Evolutionary conservation across 2,797 vertebrate genomes (phyloP), one percentile per base, ranked within the genome.

Genomic region (Acrossocheilus fasciatus): DNA sequence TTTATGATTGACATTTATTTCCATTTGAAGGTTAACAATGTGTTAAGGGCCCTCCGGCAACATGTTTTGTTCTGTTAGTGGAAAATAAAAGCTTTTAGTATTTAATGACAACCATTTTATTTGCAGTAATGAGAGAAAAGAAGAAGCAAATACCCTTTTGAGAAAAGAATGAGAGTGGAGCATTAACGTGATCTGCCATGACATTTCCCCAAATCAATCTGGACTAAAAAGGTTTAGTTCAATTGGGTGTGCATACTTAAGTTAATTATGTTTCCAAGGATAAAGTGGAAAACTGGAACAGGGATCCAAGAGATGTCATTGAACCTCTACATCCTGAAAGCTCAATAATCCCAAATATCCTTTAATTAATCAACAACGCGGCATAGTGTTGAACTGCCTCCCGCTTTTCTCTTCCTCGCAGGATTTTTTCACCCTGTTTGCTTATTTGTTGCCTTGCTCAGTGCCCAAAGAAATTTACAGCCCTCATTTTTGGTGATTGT

Each of bases 211-310:
- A 89, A 92, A 93, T 94, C 93, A 94, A 89, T 93, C 76, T 86
- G 74, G 80, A 83, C 91, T 89, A 90, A 92, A 92, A 94, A 93
- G 91, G 92, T 93, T 91, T 91, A 92, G 85, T 91, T 90, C 72
- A 89, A 93, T 89, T 91, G 90, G 92, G 77, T 90, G 86, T 80
- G 89, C 91, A 84, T 92, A 90, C 90, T 86, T 75, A 91, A 92
- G 93, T 94, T 94, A 94, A 93, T 94, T 93, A 62, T 87, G 90
- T 91, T 87, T 47, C 89, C 88, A 89, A 91, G 92, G 88, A 84
- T 85, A 45, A 89, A 88, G 90, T 86, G 74, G 88, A 90, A 69
- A 90, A 91, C 89, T 89, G 91, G 87, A 88, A 87, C 87, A 85
- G 88, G 87, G 83, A 88, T 91, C 85, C 90, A 87, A 89, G 88